phyloP scores from a whole-genome alignment of 2,888 invertebrate species.

The Oxystoma pomonae region DNA sequence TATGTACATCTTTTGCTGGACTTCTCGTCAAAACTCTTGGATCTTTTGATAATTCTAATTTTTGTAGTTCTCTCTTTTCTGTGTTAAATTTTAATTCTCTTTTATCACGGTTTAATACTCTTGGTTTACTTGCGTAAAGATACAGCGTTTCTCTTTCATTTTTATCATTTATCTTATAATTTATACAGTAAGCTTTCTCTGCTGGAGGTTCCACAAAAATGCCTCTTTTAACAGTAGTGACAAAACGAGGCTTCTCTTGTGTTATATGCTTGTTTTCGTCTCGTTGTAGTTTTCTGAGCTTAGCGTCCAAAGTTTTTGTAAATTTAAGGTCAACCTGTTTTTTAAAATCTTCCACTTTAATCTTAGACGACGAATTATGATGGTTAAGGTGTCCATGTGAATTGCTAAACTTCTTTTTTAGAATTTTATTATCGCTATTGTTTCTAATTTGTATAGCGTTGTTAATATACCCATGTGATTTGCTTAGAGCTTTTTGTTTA shows the following conservation, averaged over 20 bases:
- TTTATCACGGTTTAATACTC: neutral
- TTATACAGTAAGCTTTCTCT: constrained; percentile 62
- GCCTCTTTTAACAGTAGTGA: constrained; percentile 77
- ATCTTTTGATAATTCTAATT: neutral
- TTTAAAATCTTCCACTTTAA: constrained; percentile 40
- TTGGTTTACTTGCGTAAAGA: constrained; percentile 56
- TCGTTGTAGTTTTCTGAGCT: constrained; percentile 64
- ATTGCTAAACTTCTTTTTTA: constrained; percentile 43
- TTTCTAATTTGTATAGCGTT: constrained; percentile 3
- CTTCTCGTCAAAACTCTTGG: constrained; percentile 48
- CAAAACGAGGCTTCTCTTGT: constrained; percentile 51
- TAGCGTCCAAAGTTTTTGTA: constrained; percentile 67
- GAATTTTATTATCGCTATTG: constrained; percentile 29
- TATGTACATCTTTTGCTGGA: constrained; percentile 37
- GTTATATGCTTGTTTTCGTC: constrained; percentile 47
- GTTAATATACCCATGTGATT: constrained; percentile 42
- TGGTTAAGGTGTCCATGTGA: constrained; percentile 49
- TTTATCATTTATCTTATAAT: constrained; percentile 46
- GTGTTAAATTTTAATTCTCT: neutral
- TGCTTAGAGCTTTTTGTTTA: constrained; percentile 39
- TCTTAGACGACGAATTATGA: constrained; percentile 37
- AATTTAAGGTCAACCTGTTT: constrained; percentile 52
- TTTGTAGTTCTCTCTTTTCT: neutral
- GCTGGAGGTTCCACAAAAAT: constrained; percentile 75
- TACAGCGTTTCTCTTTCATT: constrained; percentile 52